These are phyloP conservation scores for Myotis brandtii DNA, from an alignment of 2,113 vertebrate species.

Conservation along the genomic window DNA sequence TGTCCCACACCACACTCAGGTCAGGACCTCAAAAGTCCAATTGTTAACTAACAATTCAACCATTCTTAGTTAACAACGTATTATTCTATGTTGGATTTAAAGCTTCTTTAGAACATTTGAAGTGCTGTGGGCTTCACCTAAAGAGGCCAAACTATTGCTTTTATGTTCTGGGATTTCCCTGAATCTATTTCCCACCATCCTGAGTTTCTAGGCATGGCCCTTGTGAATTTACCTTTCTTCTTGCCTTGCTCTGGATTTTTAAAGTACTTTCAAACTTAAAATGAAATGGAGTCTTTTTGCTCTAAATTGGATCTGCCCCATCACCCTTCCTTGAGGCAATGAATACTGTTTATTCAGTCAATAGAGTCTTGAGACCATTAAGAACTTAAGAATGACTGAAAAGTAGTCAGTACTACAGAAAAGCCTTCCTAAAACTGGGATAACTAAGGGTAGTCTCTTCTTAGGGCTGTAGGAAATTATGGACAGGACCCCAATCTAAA, in stretches of 20 bases:
- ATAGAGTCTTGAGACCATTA: background rate
- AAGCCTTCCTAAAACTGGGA: background rate
- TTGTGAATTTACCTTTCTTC: background rate
- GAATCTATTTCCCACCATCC: background rate
- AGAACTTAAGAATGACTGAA: constrained; percentile 24
- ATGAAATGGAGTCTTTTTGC: background rate
- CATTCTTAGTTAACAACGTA: background rate
- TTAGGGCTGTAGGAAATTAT: background rate
- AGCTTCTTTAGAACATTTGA: background rate
- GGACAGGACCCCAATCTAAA: background rate
- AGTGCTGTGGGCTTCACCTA: background rate
- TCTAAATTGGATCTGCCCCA: background rate
- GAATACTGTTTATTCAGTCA: constrained; percentile 9
- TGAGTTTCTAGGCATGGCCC: background rate
- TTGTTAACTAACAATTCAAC: background rate
- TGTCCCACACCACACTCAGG: background rate
- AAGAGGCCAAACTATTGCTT: background rate
- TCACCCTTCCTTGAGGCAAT: background rate
- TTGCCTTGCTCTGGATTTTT: background rate
- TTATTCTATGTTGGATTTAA: background rate
- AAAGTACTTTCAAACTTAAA: constrained; percentile 33
- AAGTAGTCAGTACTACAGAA: background rate
- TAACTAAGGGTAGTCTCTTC: background rate
- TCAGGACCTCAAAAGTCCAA: background rate
- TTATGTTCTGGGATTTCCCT: background rate